phyloP scores from a whole-genome alignment of 2,113 vertebrate species.

The Hippocampus guttulatus region DNA sequence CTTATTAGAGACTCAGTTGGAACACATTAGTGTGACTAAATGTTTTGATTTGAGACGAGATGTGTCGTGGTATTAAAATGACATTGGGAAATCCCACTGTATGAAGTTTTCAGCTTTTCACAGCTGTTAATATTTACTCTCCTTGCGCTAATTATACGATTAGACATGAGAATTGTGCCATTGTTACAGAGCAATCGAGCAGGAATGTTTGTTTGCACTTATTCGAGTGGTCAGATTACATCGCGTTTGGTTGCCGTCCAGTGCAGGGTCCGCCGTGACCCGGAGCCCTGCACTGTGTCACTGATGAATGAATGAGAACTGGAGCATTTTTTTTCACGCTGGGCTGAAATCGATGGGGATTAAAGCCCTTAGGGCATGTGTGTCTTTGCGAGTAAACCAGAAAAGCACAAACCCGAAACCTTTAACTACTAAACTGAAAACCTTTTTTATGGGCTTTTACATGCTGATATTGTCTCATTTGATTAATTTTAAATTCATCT shows the following conservation, averaged over 20 bases:
- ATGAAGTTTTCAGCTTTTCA: not conserved
- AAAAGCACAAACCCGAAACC: not conserved
- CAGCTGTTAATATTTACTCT: slow-evolving; percentile 7
- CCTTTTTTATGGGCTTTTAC: not conserved
- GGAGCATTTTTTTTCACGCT: not conserved
- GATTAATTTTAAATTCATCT: not conserved
- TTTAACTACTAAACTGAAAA: not conserved
- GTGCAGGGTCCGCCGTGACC: not conserved
- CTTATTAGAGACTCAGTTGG: not conserved
- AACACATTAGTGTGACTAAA: not conserved
- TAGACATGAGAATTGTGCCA: not conserved
- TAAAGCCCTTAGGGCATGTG: not conserved
- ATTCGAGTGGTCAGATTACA: not conserved
- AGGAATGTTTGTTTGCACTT: slow-evolving; percentile 4
- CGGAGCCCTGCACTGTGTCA: slow-evolving; percentile 2
- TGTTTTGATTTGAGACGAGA: not conserved
- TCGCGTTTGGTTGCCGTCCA: slow-evolving; percentile 2
- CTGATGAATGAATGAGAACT: slow-evolving; percentile 4
- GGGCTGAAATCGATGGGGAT: slow-evolving; percentile 3
- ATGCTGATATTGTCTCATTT: not conserved
- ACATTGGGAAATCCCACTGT: not conserved
- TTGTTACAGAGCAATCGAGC: not conserved
- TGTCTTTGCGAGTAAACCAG: not conserved
- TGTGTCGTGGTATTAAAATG: not conserved
- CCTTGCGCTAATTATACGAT: not conserved